Conservation (phyloP, 2,113 vertebrate genomes). For the Rhombomys opimus region DNA sequence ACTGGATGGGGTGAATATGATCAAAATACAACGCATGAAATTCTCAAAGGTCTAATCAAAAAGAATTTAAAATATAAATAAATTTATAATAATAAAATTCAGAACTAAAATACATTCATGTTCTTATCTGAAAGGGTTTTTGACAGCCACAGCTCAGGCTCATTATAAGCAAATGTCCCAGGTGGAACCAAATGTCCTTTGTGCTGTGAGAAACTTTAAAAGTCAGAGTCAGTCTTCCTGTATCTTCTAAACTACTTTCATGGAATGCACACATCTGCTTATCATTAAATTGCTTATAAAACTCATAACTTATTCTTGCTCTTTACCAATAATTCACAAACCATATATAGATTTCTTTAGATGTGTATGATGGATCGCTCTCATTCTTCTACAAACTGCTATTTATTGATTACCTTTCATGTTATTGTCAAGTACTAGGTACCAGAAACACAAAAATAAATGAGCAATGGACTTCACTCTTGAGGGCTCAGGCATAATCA, state of each 20-base stretch:
- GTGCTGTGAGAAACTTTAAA: background rate
- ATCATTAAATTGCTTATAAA: slow-evolving; percentile 43
- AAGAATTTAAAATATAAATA: background rate
- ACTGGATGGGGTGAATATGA: background rate
- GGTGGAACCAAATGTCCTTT: background rate
- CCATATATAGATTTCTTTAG: background rate
- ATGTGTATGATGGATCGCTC: slow-evolving; percentile 31
- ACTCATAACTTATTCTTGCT: slow-evolving; percentile 26
- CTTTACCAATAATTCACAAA: slow-evolving; percentile 17
- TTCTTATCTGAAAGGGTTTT: slow-evolving; percentile 14
- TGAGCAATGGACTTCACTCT: slow-evolving; percentile 28
- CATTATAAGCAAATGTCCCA: slow-evolving; percentile 23
- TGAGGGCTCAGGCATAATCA: slow-evolving; percentile 57
- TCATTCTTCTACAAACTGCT: slow-evolving; percentile 52
- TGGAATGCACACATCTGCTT: slow-evolving; percentile 20
- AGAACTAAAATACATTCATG: background rate
- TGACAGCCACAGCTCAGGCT: background rate
- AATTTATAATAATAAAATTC: background rate
- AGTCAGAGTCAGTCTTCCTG: background rate
- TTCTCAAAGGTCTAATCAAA: background rate
- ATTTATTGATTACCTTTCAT: slow-evolving; percentile 72
- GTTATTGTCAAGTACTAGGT: slow-evolving; percentile 40
- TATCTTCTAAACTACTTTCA: slow-evolving; percentile 4
- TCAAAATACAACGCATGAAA: background rate
- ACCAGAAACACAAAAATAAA: slow-evolving; percentile 61